Percentiles rank a stretch among this genome's conserved stretches.
These are phyloP conservation scores for Thalassarche chlororhynchos DNA, from an alignment of 2,113 vertebrate genomes.

Conservation along the genomic window DNA sequence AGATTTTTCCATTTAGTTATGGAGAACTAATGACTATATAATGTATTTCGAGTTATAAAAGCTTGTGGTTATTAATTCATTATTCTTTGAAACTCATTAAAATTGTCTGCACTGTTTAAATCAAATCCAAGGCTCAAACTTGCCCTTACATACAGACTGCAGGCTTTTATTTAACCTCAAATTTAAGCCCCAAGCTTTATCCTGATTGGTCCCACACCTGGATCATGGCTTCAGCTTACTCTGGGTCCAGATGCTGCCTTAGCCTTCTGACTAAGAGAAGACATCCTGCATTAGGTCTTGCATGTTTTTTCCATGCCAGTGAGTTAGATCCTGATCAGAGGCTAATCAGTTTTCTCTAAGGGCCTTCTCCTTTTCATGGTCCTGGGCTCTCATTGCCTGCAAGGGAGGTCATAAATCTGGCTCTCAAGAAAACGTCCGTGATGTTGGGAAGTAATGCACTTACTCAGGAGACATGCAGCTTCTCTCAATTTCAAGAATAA, in stretches of 20 bases:
- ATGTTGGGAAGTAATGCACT: background rate
- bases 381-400: background rate
- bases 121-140: background rate
- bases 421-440: background rate
- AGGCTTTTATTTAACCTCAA: background rate
- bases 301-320: background rate
- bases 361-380: background rate
- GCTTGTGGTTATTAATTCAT: slow-evolving; percentile 58
- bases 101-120: slow-evolving; percentile 19
- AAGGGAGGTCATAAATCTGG: background rate
- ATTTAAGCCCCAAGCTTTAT: background rate
- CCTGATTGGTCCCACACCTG: background rate
- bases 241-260: background rate
- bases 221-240: background rate
- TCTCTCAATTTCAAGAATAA: background rate
- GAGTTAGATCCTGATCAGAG: background rate
- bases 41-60: slow-evolving; percentile 39
- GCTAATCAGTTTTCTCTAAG: background rate
- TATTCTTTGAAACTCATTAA: slow-evolving; percentile 59
- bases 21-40: slow-evolving; percentile 60
- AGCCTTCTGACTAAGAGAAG: background rate
- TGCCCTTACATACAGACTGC: background rate
- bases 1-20: slow-evolving; percentile 54
- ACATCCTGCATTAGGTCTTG: background rate
- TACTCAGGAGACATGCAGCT: background rate